A percentile compares a stretch with the other conserved stretches of the same genome.
Evolutionary conservation across 2,888 invertebrate genomes (phyloP).

Genomic region (Pristionchus entomophagus): DNA sequence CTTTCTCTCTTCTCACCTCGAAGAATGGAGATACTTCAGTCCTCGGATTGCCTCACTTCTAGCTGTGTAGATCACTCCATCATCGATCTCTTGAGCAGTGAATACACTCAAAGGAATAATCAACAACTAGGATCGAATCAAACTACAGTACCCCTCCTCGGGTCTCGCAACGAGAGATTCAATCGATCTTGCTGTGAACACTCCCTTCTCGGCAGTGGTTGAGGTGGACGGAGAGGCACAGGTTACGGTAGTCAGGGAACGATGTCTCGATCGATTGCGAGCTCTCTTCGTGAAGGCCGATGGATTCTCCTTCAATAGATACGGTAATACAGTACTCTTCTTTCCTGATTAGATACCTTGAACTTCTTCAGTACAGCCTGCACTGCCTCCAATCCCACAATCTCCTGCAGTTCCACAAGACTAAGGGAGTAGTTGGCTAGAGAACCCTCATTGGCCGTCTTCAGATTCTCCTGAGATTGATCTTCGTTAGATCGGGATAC

Average conservation of each 20-base stretch:
- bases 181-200: background rate
- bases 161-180: background rate
- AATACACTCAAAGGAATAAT: background rate
- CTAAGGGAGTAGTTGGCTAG: background rate
- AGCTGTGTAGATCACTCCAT: background rate
- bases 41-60: constrained; percentile 13
- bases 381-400: constrained; percentile 19
- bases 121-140: background rate
- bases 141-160: constrained; percentile 11
- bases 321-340: background rate
- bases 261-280: constrained; percentile 26
- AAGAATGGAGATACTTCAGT: background rate
- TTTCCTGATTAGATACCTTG: background rate
- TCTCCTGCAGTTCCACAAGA: background rate
- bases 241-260: background rate
- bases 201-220: background rate
- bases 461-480: background rate
- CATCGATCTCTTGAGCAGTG: constrained; percentile 23
- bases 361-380: constrained; percentile 19
- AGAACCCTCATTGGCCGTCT: constrained; percentile 15
- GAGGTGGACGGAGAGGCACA: background rate
- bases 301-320: background rate
- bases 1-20: background rate
- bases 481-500: too few species aligned
- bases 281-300: constrained; percentile 9